phyloP scores from a whole-genome alignment of 2,888 invertebrate species.

The Perithous albicinctus region DNA sequence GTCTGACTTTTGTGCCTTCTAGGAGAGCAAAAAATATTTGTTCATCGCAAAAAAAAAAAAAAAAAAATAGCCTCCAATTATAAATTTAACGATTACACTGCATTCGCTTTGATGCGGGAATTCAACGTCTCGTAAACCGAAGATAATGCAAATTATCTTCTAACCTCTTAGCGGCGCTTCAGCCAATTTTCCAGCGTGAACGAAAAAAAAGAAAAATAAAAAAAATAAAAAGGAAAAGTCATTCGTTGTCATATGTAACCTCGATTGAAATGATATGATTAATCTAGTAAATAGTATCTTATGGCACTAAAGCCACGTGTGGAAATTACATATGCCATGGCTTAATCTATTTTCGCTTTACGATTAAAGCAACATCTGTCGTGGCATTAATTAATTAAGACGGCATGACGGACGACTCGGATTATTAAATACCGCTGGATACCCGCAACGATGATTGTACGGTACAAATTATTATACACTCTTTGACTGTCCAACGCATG shows the following conservation, averaged over 20 bases:
- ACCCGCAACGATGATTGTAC: background rate
- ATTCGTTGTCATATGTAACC: background rate
- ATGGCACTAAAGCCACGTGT: background rate
- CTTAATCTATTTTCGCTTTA: constrained; percentile 46
- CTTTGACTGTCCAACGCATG: background rate
- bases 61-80: background rate
- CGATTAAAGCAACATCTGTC: constrained; percentile 28
- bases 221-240: background rate
- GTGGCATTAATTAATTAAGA: constrained; percentile 21
- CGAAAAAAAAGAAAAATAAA: too few species aligned
- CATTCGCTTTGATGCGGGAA: background rate
- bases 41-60: too few species aligned
- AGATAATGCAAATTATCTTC: too few species aligned
- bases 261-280: background rate
- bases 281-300: background rate
- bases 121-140: too few species aligned
- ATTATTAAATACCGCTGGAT: constrained; percentile 25
- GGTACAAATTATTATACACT: background rate
- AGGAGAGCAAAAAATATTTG: background rate
- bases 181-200: background rate
- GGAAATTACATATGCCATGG: background rate
- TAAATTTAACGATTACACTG: background rate
- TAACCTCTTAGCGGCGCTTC: background rate
- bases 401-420: constrained; percentile 19
- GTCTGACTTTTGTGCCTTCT: background rate